phyloP scores from a whole-genome alignment of 2,888 invertebrate species.

The Drosophila melanosoma region DNA sequence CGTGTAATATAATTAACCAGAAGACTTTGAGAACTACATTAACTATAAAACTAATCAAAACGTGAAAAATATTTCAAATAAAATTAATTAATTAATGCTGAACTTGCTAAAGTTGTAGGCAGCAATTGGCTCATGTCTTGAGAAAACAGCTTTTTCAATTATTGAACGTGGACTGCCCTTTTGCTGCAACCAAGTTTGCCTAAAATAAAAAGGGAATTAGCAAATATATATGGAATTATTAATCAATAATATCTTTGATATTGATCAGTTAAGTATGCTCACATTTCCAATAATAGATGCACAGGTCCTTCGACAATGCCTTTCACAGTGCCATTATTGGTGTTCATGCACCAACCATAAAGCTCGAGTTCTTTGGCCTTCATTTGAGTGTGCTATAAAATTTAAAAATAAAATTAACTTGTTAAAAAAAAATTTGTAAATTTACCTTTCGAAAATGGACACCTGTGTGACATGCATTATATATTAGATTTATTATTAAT shows the following conservation, averaged over 20 bases:
- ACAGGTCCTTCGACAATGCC: slow-evolving; percentile 87
- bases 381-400: slow-evolving; percentile 86
- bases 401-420: neutral
- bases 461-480: slow-evolving; percentile 38
- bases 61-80: neutral
- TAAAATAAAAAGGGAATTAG: neutral
- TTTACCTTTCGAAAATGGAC: slow-evolving; percentile 78
- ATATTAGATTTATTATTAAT: neutral
- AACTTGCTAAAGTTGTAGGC: slow-evolving; percentile 45
- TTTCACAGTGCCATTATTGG: slow-evolving; percentile 87
- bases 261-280: slow-evolving; percentile 3
- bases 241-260: too few species aligned
- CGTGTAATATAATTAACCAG: slow-evolving; percentile 1
- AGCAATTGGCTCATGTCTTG: slow-evolving; percentile 48
- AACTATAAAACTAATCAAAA: neutral
- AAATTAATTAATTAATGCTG: slow-evolving; percentile 26
- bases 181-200: slow-evolving; percentile 60
- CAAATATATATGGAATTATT: neutral
- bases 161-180: slow-evolving; percentile 63
- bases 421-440: neutral
- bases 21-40: slow-evolving; percentile 1
- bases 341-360: slow-evolving; percentile 89
- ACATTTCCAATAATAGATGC: slow-evolving; percentile 86
- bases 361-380: slow-evolving; percentile 87
- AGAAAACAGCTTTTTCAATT: slow-evolving; percentile 57